Base-by-base conservation (phyloP, 1,140 invertebrate species). In the Pogonomyrmex californicus region DNA sequence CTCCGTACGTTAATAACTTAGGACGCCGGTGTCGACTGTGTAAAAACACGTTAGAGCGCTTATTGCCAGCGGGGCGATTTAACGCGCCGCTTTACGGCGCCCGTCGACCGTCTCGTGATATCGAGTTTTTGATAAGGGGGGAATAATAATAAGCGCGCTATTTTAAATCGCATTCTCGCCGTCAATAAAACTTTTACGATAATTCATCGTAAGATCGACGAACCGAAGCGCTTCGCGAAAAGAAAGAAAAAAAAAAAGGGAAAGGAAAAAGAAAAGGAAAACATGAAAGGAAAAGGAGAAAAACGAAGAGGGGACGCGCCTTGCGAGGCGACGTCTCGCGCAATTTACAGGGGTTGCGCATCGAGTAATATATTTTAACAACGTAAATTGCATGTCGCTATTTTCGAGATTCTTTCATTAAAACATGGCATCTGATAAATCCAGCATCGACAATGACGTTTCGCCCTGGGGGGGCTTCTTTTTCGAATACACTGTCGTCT, bases 321-420 rank as follows among this genome's bases (percentile, higher is more conserved):
- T 75, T 6, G 54, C 23, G 47, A 41, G n/a, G 54, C 38, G 38
- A 33, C 58, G 36, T 51, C 33, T 38, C 30, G 51, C 12, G 62
- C 63, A 51, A 79, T 66, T 81, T 38, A 47, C 38, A 44, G 12
- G 17, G 23, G 12, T 23, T 14, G 66, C 23, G 38, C 14, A 30
- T 44, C 65, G 38, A 17, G 79, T 17, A 49, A 60, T 78, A 78
- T 71, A 75, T 60, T 73, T 38, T 38, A 49, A 60, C 30, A 23
- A 75, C 68, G 68, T 41, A 75, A 83, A 83, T 70, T 62, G 44
- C 54, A 33, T 38, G 66, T 71, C 79, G 49, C 79, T 38, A 60
- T 60, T 83, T 82, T 62, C 68, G 79, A 75, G 41, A 30, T 60
- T 30, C 68, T 23, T 38, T 81, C 79, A 56, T 73, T 83, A 83